Percentiles rank a stretch among this genome's conserved stretches.
phyloP scores from a whole-genome alignment of 2,113 vertebrate species.

The Ophthalmotilapia sp. region DNA sequence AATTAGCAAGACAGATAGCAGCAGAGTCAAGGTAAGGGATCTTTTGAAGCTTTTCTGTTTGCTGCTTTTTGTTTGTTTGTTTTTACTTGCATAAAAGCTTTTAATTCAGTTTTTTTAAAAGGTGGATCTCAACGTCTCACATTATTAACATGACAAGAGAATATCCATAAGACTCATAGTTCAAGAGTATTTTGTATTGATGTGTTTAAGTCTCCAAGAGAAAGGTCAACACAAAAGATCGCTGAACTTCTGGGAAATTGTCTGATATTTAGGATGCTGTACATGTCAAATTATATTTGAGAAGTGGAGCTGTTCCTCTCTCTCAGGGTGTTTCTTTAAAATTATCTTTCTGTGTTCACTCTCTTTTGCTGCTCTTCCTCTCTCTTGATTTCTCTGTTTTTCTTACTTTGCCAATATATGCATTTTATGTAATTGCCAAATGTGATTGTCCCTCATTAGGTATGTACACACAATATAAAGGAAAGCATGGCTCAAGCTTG shows the following conservation, averaged over 20 bases:
- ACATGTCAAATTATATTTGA: background rate
- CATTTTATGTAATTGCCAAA: background rate
- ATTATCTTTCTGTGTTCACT: background rate
- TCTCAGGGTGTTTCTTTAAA: background rate
- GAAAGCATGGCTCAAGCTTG: background rate
- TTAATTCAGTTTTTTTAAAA: background rate
- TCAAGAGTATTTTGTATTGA: background rate
- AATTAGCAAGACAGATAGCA: background rate
- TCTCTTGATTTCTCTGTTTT: background rate
- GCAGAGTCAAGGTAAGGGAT: background rate
- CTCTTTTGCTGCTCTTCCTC: background rate
- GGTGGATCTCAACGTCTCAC: background rate
- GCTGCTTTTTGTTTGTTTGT: background rate
- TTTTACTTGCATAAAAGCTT: background rate
- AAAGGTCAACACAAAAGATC: background rate
- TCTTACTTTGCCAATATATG: background rate
- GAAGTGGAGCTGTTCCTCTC: background rate
- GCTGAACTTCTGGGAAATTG: conserved; percentile 15
- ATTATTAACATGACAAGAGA: background rate
- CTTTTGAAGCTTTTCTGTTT: background rate
- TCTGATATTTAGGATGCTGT: background rate
- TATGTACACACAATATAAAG: background rate
- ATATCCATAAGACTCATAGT: background rate
- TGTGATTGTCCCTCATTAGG: background rate
- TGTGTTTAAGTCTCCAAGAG: background rate